Evolutionary conservation across 2,888 invertebrate genomes (phyloP).

Genomic region (Agrotis puta): DNA sequence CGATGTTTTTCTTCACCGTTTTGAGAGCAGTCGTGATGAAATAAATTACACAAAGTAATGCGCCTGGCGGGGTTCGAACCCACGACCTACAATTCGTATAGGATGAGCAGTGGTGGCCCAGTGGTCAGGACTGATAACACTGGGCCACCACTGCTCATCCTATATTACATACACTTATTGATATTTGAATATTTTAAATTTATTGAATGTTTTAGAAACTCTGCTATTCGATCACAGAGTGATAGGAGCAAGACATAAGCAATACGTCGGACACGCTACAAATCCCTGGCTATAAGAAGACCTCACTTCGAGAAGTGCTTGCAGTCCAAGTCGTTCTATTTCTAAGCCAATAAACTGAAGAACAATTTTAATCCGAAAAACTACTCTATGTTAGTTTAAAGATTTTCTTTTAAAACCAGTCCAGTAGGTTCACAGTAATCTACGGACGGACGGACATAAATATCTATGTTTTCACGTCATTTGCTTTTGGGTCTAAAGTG

Average conservation of each 20-base stretch:
- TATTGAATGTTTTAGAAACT: background rate
- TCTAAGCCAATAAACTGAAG: slow-evolving; percentile 26
- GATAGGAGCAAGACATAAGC: background rate
- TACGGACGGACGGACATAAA: slow-evolving; percentile 70
- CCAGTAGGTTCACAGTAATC: slow-evolving; percentile 65
- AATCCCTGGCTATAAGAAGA: slow-evolving; percentile 14
- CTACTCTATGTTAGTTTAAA: slow-evolving; percentile 16
- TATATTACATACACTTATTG: too few species aligned
- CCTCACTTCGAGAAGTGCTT: slow-evolving; percentile 9
- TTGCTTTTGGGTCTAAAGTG: slow-evolving; percentile 84
- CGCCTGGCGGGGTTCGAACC: too few species aligned
- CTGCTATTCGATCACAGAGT: background rate
- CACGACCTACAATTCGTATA: too few species aligned
- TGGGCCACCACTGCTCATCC: too few species aligned
- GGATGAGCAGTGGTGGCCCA: too few species aligned
- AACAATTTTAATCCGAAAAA: slow-evolving; percentile 14
- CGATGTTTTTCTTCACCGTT: too few species aligned
- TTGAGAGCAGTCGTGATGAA: too few species aligned
- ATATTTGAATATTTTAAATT: too few species aligned
- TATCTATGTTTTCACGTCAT: slow-evolving; percentile 86
- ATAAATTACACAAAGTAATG: too few species aligned
- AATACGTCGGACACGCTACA: slow-evolving; percentile 11
- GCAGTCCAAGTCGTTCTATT: slow-evolving; percentile 18
- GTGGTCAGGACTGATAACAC: too few species aligned
- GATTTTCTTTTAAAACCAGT: slow-evolving; percentile 55